Conservation (phyloP, 2,797 vertebrate species). For the Melanotaenia nigrans region DNA sequence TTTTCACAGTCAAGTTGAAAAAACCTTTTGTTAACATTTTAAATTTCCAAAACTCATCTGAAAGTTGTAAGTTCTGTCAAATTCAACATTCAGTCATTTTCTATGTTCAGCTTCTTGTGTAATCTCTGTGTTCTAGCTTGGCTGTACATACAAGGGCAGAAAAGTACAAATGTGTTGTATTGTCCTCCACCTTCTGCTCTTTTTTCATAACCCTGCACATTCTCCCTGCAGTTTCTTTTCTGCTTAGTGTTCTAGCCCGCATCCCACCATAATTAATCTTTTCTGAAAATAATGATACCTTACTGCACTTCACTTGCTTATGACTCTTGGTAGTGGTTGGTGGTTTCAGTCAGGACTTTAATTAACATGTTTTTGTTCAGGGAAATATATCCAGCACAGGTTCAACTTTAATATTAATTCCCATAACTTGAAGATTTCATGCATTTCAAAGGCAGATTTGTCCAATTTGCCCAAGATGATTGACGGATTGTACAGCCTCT, state of each 20-base stretch:
- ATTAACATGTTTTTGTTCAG: slow-evolving; percentile 27
- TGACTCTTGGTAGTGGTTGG: slow-evolving; percentile 28
- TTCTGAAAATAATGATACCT: slow-evolving; percentile 18
- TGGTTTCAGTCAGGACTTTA: slow-evolving; percentile 34
- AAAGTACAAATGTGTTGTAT: slow-evolving; percentile 10
- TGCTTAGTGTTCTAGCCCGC: background rate
- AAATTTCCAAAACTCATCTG: slow-evolving; percentile 5
- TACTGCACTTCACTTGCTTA: slow-evolving; percentile 21
- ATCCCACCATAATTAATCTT: slow-evolving; percentile 8
- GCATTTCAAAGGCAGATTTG: slow-evolving; percentile 22
- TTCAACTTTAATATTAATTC: slow-evolving; percentile 14
- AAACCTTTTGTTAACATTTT: background rate
- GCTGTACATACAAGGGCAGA: background rate
- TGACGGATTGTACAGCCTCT: background rate
- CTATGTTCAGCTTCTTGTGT: background rate
- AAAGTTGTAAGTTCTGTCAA: background rate
- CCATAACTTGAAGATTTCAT: slow-evolving; percentile 9
- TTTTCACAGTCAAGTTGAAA: background rate
- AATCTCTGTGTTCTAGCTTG: background rate
- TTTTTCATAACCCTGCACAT: background rate
- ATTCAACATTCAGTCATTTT: background rate
- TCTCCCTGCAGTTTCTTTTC: slow-evolving; percentile 8
- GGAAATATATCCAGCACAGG: slow-evolving; percentile 19
- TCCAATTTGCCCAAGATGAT: slow-evolving; percentile 3
- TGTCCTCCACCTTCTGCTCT: slow-evolving; percentile 17